Conservation (phyloP, 2,797 vertebrate species). For the Pteropus rufus region DNA sequence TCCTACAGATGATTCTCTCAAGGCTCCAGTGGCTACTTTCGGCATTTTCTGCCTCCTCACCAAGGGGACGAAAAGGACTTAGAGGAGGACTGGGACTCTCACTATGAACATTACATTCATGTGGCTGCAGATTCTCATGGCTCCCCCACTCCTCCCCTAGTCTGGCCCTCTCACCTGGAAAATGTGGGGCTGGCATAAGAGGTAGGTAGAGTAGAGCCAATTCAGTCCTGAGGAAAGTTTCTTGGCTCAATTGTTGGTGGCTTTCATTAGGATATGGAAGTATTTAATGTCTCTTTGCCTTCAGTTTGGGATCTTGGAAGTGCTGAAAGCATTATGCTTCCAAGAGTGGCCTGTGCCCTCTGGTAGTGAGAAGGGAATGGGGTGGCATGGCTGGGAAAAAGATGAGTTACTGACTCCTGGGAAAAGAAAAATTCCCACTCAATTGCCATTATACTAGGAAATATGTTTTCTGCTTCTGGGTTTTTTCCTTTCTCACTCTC, state of each 20-base stretch:
- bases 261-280: not conserved
- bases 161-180: not conserved
- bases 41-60: not conserved
- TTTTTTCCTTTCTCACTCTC: not conserved
- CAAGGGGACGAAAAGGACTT: not conserved
- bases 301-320: not conserved
- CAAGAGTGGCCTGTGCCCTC: too few relatives aligned
- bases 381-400: not conserved
- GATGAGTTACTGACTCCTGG: not conserved
- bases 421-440: not conserved
- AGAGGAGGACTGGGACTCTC: too few relatives aligned
- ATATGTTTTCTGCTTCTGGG: not conserved
- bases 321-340: not conserved
- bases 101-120: not conserved
- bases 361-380: not conserved
- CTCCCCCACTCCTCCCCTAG: rapidly evolving
- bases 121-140: rapidly evolving
- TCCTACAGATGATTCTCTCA: not conserved
- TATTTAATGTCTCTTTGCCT: not conserved
- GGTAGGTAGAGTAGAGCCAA: not conserved
- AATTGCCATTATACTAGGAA: not conserved
- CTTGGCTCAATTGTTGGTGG: not conserved
- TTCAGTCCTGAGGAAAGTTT: not conserved
- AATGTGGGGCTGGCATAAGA: not conserved
- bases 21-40: not conserved